A percentile compares a stretch with the other conserved stretches of the same genome.
Evolutionary conservation across 2,113 vertebrate species (phyloP).

Genomic region (Myotis yumanensis): DNA sequence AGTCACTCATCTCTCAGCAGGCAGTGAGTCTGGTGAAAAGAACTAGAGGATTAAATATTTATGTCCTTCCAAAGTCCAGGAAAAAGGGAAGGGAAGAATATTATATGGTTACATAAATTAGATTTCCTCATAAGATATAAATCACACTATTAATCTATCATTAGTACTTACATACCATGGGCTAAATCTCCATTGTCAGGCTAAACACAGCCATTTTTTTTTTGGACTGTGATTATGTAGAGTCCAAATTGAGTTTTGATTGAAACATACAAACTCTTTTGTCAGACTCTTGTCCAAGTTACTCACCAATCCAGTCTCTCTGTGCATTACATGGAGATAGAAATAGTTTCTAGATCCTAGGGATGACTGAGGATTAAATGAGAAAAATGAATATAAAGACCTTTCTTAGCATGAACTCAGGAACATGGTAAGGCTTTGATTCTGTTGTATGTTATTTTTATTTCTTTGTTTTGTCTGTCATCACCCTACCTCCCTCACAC

Average conservation of each 20-base stretch:
- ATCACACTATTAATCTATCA: conserved; percentile 1
- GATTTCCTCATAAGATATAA: conserved; percentile 39
- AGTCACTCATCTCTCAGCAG: background rate
- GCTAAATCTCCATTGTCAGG: conserved; percentile 1
- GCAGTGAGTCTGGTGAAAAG: background rate
- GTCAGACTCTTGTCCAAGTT: background rate
- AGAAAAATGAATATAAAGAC: background rate
- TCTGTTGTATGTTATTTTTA: background rate
- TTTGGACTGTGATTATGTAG: background rate
- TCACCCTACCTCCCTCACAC: background rate
- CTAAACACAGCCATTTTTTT: background rate
- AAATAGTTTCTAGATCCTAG: background rate
- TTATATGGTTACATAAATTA: conserved; percentile 32
- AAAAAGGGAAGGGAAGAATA: background rate
- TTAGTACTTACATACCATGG: background rate
- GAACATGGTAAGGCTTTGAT: background rate
- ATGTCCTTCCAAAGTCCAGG: background rate
- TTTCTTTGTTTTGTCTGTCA: conserved; percentile 11
- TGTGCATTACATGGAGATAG: background rate
- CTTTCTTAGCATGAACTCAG: background rate
- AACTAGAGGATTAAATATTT: conserved; percentile 42
- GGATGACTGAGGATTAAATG: background rate
- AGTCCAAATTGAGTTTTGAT: background rate
- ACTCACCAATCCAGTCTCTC: background rate
- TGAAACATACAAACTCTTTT: background rate